Percentiles rank a stretch among this genome's conserved stretches.
Conservation (phyloP, 2,797 vertebrate species). For the Ctenochaetus hawaiiensis region DNA sequence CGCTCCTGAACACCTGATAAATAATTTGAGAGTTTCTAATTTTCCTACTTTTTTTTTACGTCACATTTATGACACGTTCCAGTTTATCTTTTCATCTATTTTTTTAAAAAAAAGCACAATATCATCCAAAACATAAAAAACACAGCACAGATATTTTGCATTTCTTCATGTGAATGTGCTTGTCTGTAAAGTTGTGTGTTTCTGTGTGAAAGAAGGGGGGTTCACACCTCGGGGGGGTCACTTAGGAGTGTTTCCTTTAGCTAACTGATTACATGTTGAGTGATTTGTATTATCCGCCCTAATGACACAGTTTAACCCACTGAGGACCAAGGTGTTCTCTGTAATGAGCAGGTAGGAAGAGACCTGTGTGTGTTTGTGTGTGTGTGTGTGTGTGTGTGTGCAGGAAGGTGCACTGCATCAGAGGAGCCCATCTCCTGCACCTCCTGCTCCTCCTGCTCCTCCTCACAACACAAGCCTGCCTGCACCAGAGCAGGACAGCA, state of each 20-base stretch:
- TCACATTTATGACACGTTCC: too few relatives aligned
- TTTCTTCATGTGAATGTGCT: neutral
- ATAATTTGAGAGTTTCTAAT: too few relatives aligned
- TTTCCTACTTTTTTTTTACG: too few relatives aligned
- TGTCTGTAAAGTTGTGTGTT: too few relatives aligned
- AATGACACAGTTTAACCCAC: constrained; percentile 22
- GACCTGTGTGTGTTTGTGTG: constrained; percentile 2
- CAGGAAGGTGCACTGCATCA: neutral
- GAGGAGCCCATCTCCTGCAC: neutral
- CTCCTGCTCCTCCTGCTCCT: neutral
- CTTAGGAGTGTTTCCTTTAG: constrained; percentile 17
- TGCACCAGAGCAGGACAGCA: constrained; percentile 22
- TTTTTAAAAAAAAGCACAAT: neutral
- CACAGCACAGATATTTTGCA: neutral
- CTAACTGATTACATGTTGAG: constrained; percentile 23
- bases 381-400: neutral
- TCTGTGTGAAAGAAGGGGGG: neutral
- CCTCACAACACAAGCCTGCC: constrained; percentile 30
- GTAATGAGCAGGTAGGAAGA: constrained; percentile 34
- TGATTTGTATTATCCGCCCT: constrained; percentile 28
- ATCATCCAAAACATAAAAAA: neutral
- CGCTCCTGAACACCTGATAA: too few relatives aligned
- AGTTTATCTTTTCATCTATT: too few relatives aligned
- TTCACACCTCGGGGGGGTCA: neutral
- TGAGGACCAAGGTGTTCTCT: constrained; percentile 25